A percentile compares a stretch with the other conserved stretches of the same genome.
Evolutionary conservation across 1,140 invertebrate genomes (phyloP).

Genomic region (Mactra quadrangularis): DNA sequence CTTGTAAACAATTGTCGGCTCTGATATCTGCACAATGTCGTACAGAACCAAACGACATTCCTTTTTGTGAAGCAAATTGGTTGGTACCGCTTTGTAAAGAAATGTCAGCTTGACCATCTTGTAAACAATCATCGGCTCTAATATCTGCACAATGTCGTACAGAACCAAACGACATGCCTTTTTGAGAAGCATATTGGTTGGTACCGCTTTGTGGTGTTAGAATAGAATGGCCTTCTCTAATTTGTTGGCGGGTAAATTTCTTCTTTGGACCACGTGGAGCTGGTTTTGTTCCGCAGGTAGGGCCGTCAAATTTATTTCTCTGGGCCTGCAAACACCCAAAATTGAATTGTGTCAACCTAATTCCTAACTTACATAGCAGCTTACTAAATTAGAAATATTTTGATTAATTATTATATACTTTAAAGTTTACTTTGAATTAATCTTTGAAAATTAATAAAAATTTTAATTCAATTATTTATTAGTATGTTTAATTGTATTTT

Average conservation of each 20-base stretch:
- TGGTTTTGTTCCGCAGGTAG: conserved; percentile 92
- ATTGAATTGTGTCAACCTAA: no score
- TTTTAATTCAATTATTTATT: no score
- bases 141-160: conserved; percentile 74
- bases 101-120: conserved; percentile 93
- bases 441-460: no score
- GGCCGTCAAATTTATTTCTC: conserved; percentile 70
- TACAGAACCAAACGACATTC: conserved; percentile 72
- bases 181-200: conserved; percentile 90
- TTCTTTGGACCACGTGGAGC: conserved; percentile 93
- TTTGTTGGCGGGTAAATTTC: conserved; percentile 91
- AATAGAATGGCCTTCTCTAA: conserved; percentile 94
- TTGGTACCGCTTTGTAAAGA: conserved; percentile 89
- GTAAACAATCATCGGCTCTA: conserved; percentile 65
- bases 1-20: conserved; percentile 80
- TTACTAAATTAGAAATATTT: no score
- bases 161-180: conserved; percentile 74
- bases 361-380: no score
- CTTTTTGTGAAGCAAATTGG: conserved; percentile 86
- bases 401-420: no score
- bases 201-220: conserved; percentile 89
- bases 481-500: no score
- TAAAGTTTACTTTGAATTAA: no score
- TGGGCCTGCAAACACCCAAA: conserved; percentile 71
- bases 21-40: conserved; percentile 74